These are phyloP conservation scores for Hippocampus comes DNA, from an alignment of 2,113 vertebrate genomes.

Conservation along the genomic window DNA sequence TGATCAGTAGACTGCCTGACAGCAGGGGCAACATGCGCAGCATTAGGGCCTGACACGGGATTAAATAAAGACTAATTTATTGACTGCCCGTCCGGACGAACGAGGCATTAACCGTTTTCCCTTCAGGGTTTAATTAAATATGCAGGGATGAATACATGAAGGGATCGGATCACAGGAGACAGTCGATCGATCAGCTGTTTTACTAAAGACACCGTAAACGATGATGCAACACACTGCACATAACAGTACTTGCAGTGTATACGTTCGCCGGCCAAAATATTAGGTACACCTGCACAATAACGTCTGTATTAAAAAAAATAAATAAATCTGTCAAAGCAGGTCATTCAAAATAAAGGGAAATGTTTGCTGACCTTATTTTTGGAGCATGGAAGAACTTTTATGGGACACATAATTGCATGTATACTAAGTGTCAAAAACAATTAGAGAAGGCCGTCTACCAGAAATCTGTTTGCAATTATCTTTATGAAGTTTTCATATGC, in stretches of 20 bases:
- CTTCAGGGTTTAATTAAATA: constrained; percentile 40
- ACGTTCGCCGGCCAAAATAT: not conserved
- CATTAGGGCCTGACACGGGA: constrained; percentile 59
- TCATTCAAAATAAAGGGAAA: too few relatives aligned
- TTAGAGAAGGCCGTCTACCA: too few relatives aligned
- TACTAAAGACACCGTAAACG: not conserved
- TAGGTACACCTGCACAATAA: not conserved
- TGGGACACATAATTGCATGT: too few relatives aligned
- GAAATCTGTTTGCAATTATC: not conserved
- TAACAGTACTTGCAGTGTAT: not conserved
- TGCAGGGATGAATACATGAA: constrained; percentile 17
- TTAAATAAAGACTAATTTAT: constrained; percentile 71
- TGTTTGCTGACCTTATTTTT: too few relatives aligned
- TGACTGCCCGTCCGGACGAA: constrained; percentile 50
- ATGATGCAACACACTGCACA: not conserved
- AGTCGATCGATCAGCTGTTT: not conserved
- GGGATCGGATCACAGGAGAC: not conserved
- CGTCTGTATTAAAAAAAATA: not conserved
- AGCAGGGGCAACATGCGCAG: constrained; percentile 61
- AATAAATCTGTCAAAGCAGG: not conserved
- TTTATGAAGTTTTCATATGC: not conserved
- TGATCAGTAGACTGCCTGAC: constrained; percentile 66
- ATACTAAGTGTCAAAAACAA: too few relatives aligned
- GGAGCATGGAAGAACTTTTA: too few relatives aligned
- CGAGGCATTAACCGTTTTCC: constrained; percentile 48